These are phyloP conservation scores for Volucella zonaria DNA, from an alignment of 2,888 invertebrate genomes.

Conservation along the genomic window DNA sequence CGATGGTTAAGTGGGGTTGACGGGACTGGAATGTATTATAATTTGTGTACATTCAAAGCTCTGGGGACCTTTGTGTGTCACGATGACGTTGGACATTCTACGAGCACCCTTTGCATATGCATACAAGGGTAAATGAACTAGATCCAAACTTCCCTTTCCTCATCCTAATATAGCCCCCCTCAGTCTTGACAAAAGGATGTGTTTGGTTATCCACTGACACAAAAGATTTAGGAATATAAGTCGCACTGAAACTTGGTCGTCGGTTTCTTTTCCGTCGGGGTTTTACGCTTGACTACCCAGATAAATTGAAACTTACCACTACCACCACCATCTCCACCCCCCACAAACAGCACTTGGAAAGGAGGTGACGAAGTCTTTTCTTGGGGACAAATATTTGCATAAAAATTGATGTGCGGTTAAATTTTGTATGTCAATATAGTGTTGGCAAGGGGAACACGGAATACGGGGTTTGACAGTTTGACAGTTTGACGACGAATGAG, in stretches of 20 bases:
- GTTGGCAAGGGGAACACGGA: conserved; percentile 5
- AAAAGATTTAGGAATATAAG: conserved; percentile 30
- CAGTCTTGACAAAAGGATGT: background rate
- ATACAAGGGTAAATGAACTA: conserved; percentile 30
- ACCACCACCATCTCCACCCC: background rate
- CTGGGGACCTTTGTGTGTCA: conserved; percentile 57
- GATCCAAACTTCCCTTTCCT: background rate
- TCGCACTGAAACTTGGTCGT: conserved; percentile 42
- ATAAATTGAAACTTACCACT: conserved; percentile 42
- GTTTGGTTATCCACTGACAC: conserved; percentile 21
- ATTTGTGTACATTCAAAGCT: conserved; percentile 51
- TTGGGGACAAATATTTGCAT: conserved; percentile 66
- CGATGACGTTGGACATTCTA: conserved; percentile 53
- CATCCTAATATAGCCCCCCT: background rate
- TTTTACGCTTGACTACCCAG: conserved; percentile 42
- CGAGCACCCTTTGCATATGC: conserved; percentile 42
- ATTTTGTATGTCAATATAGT: conserved; percentile 50
- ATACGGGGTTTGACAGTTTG: background rate
- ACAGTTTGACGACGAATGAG: background rate
- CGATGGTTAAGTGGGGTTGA: background rate
- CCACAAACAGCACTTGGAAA: background rate
- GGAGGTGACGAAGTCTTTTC: conserved; percentile 16
- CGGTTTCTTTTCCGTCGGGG: background rate
- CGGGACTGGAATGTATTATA: conserved; percentile 36
- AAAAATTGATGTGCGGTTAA: conserved; percentile 60